Conservation (phyloP, 2,888 invertebrate species). For the Adineta ricciae region DNA sequence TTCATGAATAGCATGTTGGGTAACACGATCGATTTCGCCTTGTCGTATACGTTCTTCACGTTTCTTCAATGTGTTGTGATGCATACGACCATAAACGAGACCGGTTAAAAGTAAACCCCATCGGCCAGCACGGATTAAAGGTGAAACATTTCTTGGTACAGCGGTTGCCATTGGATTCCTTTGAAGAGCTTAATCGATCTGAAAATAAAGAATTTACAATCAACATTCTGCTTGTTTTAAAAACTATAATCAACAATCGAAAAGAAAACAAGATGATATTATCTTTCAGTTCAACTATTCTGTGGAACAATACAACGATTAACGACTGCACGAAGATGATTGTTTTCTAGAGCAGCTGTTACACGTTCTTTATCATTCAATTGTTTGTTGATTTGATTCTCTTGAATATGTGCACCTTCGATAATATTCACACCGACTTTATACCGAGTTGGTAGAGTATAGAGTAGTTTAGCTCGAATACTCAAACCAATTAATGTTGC, state of each 20-base stretch:
- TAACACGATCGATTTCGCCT: not conserved
- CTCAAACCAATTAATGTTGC: constrained; percentile 85
- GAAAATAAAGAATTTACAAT: not conserved
- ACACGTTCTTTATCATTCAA: constrained; percentile 93
- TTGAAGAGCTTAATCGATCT: not conserved
- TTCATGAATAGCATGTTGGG: not conserved
- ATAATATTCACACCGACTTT: constrained; percentile 71
- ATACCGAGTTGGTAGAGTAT: constrained; percentile 65
- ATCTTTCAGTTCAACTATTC: not conserved
- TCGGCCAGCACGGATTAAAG: constrained; percentile 32
- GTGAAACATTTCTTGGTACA: constrained; percentile 33
- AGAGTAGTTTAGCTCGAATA: constrained; percentile 76
- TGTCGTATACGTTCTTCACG: constrained; percentile 13
- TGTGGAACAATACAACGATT: constrained; percentile 67
- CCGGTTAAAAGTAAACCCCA: constrained; percentile 32
- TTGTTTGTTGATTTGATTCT: constrained; percentile 88
- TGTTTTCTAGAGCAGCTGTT: constrained; percentile 89
- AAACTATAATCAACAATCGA: not conserved
- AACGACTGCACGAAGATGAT: constrained; percentile 76
- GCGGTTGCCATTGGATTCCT: not conserved
- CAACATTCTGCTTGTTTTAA: not conserved
- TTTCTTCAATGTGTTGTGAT: constrained; percentile 24
- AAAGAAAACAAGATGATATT: not conserved
- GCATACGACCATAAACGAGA: constrained; percentile 26
- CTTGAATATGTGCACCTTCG: constrained; percentile 82